A percentile compares a stretch with the other conserved stretches of the same genome.
These are phyloP conservation scores for Neoscelio sp. DNA, from an alignment of 2,888 invertebrate species.

Conservation along the genomic window DNA sequence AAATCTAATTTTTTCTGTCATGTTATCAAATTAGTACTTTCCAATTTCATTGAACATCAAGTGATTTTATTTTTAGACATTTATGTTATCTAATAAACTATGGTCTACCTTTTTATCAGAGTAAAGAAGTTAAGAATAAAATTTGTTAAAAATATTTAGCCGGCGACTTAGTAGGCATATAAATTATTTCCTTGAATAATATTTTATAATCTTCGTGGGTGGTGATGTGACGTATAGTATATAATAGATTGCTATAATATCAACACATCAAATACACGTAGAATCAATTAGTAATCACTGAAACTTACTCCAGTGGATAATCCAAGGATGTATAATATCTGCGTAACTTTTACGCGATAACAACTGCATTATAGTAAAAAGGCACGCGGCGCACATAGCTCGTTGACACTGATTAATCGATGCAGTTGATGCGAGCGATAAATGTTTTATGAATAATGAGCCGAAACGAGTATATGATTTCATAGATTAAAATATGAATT, in stretches of 20 bases:
- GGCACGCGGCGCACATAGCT: slow-evolving; percentile 47
- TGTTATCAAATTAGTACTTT: too few species aligned
- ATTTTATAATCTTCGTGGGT: too few species aligned
- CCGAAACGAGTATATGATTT: slow-evolving; percentile 44
- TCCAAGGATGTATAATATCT: slow-evolving; percentile 57
- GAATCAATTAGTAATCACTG: slow-evolving; percentile 61
- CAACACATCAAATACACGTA: slow-evolving; percentile 51
- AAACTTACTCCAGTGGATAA: slow-evolving; percentile 45
- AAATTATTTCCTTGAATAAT: too few species aligned
- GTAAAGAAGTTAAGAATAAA: too few species aligned
- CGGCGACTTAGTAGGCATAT: too few species aligned
- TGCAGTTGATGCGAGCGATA: slow-evolving; percentile 44
- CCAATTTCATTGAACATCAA: too few species aligned
- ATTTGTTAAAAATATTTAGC: too few species aligned
- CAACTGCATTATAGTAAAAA: slow-evolving; percentile 53
- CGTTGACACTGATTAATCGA: slow-evolving; percentile 67
- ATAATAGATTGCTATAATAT: slow-evolving; percentile 29
- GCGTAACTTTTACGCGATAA: slow-evolving; percentile 56
- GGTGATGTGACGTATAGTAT: background rate
- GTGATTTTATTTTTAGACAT: too few species aligned
- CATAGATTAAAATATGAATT: slow-evolving; percentile 63
- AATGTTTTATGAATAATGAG: slow-evolving; percentile 59
- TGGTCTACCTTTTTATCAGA: too few species aligned
- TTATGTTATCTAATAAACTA: too few species aligned
- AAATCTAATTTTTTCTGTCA: too few species aligned